A percentile compares a stretch with the other conserved stretches of the same genome.
phyloP scores from a whole-genome alignment of 1,140 invertebrate species.

The Sinonovacula constricta region DNA sequence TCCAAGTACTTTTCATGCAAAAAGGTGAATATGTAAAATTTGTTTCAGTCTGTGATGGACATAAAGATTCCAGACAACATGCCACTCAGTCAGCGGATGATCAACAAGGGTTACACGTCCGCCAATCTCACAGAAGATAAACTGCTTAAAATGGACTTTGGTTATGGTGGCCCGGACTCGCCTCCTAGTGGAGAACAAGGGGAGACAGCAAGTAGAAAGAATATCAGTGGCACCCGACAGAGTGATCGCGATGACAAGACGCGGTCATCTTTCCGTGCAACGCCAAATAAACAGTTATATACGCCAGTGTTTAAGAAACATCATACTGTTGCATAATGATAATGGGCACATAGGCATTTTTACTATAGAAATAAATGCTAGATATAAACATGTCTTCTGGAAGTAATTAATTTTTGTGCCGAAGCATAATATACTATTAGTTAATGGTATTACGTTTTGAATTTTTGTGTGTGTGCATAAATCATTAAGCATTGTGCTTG shows the following conservation, averaged over 20 bases:
- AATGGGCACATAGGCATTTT: no score
- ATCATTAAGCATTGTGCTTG: no score
- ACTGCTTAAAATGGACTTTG: slow-evolving; percentile 72
- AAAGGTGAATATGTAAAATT: no score
- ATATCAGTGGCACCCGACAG: slow-evolving; percentile 20
- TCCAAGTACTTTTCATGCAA: no score
- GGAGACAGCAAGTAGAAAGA: slow-evolving; percentile 31
- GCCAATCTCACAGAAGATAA: slow-evolving; percentile 67
- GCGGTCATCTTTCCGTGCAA: slow-evolving; percentile 18
- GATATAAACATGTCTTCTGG: no score
- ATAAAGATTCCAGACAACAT: slow-evolving; percentile 68
- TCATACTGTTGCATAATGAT: slow-evolving; percentile 58
- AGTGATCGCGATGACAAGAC: slow-evolving; percentile 41
- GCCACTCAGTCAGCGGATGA: slow-evolving; percentile 73
- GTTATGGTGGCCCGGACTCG: slow-evolving; percentile 63
- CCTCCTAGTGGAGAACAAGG: slow-evolving; percentile 50
- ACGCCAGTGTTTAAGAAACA: slow-evolving; percentile 56
- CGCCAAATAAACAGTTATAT: slow-evolving; percentile 19
- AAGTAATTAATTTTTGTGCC: no score
- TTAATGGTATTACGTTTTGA: no score
- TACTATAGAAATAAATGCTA: no score
- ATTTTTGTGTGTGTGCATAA: no score
- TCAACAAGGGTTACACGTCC: slow-evolving; percentile 69
- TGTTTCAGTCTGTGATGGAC: slow-evolving; percentile 68
- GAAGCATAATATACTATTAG: no score